These are phyloP conservation scores for Noctua fimbriata DNA, from an alignment of 2,888 invertebrate species.

Conservation along the genomic window DNA sequence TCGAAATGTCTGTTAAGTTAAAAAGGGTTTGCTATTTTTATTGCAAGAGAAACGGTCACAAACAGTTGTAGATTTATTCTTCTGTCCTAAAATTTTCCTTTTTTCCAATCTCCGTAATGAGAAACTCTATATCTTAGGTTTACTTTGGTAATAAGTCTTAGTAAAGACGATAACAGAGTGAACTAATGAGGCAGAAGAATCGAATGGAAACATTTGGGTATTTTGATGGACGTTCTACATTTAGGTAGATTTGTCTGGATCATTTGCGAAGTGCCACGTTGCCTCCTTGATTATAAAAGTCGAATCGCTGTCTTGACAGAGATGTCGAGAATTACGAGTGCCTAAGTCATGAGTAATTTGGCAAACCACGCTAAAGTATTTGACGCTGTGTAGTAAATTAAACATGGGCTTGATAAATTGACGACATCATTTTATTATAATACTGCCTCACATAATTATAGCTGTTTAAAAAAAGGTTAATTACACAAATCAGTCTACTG, in stretches of 20 bases:
- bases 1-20: conserved; percentile 50
- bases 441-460: not conserved
- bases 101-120: conserved; percentile 55
- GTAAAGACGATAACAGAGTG: conserved; percentile 46
- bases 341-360: conserved; percentile 37
- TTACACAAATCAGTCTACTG: not conserved
- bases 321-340: conserved; percentile 21
- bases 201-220: conserved; percentile 54
- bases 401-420: not conserved
- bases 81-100: conserved; percentile 25
- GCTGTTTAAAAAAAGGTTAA: not conserved
- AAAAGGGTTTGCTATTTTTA: conserved; percentile 45
- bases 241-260: conserved; percentile 53
- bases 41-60: conserved; percentile 27
- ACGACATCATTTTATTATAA: not conserved
- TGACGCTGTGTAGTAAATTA: not conserved
- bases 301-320: conserved; percentile 38
- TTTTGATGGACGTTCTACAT: conserved; percentile 56
- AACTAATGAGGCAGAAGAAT: conserved; percentile 57
- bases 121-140: conserved; percentile 43
- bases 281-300: conserved; percentile 35
- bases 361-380: conserved; percentile 21
- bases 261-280: conserved; percentile 47
- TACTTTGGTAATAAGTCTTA: conserved; percentile 58
- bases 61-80: conserved; percentile 47